phyloP scores from a whole-genome alignment of 2,113 vertebrate species.

The Chamaea fasciata region DNA sequence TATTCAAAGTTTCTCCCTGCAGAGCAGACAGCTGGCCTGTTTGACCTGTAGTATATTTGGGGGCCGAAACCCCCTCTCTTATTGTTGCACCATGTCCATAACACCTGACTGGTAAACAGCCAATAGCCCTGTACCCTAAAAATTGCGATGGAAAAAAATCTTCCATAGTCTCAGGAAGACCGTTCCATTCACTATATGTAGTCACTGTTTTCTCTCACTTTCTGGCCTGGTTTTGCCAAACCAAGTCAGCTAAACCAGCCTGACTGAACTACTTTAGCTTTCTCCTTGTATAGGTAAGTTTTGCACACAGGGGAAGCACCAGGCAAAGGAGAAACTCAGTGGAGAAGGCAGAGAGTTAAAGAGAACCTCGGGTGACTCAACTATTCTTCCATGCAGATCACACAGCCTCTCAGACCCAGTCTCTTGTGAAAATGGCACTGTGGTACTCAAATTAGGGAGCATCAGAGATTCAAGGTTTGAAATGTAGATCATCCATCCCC shows the following conservation, averaged over 20 bases:
- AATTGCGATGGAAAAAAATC: background rate
- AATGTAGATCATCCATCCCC: background rate
- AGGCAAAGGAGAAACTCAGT: background rate
- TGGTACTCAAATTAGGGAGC: background rate
- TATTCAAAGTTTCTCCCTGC: background rate
- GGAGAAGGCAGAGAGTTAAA: background rate
- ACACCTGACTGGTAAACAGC: background rate
- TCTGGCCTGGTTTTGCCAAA: background rate
- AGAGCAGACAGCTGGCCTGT: background rate
- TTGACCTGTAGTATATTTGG: background rate
- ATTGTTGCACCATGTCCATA: background rate
- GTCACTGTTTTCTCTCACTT: background rate
- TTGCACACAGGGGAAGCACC: background rate
- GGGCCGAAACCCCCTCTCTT: background rate
- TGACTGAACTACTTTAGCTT: background rate
- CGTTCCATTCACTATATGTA: background rate
- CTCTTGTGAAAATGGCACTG: background rate
- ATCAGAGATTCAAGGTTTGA: background rate
- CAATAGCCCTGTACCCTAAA: background rate
- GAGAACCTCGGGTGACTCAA: background rate
- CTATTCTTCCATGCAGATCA: background rate
- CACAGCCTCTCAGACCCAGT: background rate
- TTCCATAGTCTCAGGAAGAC: background rate
- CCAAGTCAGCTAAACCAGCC: background rate
- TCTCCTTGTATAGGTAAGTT: background rate